These are phyloP conservation scores for Amblyornis subalaris DNA, from an alignment of 2,113 vertebrate genomes.

Conservation along the genomic window DNA sequence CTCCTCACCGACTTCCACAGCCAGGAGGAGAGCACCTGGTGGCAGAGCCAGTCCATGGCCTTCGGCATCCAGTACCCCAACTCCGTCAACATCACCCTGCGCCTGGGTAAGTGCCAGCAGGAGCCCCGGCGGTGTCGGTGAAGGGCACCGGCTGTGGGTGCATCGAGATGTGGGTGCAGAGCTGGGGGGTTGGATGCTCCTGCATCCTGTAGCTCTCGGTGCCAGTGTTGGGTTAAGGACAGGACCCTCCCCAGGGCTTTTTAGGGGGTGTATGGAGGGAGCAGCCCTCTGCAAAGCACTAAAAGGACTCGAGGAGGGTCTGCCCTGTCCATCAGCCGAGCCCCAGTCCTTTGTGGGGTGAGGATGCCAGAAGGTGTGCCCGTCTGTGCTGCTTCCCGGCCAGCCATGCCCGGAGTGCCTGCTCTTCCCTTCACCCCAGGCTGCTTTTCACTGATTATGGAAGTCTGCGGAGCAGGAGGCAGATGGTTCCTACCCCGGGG, in stretches of 20 bases:
- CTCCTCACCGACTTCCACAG: conserved; percentile 91
- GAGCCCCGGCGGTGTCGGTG: accelerated
- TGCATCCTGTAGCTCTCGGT: neutral
- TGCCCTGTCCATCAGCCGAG: accelerated
- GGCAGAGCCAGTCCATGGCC: conserved; percentile 96
- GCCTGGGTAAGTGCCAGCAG: conserved; percentile 77
- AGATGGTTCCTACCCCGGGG: neutral
- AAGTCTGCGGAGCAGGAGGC: neutral
- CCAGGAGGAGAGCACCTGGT: conserved; percentile 91
- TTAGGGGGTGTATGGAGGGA: neutral
- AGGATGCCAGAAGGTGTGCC: neutral
- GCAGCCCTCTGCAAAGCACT: neutral
- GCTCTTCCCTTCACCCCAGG: neutral
- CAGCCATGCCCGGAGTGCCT: accelerated
- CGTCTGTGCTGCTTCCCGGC: neutral
- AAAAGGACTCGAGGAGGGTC: neutral
- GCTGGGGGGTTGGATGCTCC: neutral
- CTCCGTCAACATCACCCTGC: conserved; percentile 87
- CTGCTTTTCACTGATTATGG: neutral
- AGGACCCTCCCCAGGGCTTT: neutral
- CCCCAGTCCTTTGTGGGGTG: neutral
- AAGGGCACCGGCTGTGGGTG: accelerated
- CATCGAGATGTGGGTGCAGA: accelerated
- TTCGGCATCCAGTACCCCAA: conserved; percentile 86
- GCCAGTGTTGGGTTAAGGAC: neutral